Evolutionary conservation across 2,113 vertebrate genomes (phyloP), one percentile per base, ranked within the genome.

Genomic region (Spheniscus mendiculus): DNA sequence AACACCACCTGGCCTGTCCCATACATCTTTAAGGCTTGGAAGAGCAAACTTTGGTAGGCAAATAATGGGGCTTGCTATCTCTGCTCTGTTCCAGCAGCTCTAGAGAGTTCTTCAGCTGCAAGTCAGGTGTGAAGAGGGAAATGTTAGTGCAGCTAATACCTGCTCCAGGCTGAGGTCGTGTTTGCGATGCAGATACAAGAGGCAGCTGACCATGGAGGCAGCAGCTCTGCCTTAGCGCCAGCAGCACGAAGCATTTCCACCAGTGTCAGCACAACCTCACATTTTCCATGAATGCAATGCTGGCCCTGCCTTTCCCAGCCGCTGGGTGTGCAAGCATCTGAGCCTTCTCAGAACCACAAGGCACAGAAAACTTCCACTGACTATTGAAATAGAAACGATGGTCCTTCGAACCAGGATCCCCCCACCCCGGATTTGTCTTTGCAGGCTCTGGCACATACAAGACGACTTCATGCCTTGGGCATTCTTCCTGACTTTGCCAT

Each of bases 1-100:
- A 49, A 20, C 83, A 70, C 59, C 89, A 83, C 93, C 95, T 84
- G 92, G 65, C 52, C 80, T 71, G 45, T 40, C 63, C 90, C 29
- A 7, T 15, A 8, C 45, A 18, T 61, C 83, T 30, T n/a, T 26
- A 58, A 58, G 70, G 66, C 17, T 29, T n/a, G 56, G 36, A 65
- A 73, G n/a, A 72, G 80, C 56, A 23, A 70, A 38, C n/a, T 50
- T 23, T 23, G 63, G 74, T 61, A 70, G 62, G 79, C 32, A 25
- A 49, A 61, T 5, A 59, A 47, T 4, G 44, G n/a, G 18, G 32
- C 32, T 94, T 16, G 7, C n/a, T 38, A 0, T 4, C 53, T 26
- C 67, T 40, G 32, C 61, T 89, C 77, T 4, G 2, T 34, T 89
- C 83, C 67, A 70, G 82, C 19, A 11, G 42, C 65, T 69, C 70